Percentiles rank a stretch among this genome's conserved stretches.
phyloP scores from a whole-genome alignment of 2,888 invertebrate species.

The Ormyrus nitidulus region DNA sequence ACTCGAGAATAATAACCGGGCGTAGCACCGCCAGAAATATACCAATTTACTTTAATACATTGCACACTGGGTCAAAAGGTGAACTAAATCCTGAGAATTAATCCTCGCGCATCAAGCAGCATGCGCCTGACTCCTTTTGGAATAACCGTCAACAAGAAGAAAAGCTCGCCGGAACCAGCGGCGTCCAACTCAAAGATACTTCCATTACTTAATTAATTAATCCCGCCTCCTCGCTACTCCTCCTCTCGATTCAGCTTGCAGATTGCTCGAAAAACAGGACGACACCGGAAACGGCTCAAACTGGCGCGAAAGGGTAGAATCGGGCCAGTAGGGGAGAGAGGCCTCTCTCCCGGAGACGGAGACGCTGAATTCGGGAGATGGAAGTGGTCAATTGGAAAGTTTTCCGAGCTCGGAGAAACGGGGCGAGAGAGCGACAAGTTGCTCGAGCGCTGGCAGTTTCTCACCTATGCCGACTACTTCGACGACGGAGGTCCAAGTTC shows the following conservation, averaged over 20 bases:
- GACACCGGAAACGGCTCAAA: not conserved
- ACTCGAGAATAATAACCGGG: too few species aligned
- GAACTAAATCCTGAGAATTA: too few species aligned
- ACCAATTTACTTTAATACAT: too few species aligned
- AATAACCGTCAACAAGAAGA: too few species aligned
- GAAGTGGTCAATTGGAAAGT: constrained; percentile 44
- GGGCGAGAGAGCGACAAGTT: constrained; percentile 10
- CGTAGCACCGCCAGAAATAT: too few species aligned
- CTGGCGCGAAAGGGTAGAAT: not conserved
- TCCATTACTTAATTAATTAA: constrained; percentile 42
- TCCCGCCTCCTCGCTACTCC: not conserved
- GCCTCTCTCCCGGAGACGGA: not conserved
- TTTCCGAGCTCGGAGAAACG: constrained; percentile 1
- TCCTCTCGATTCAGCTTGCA: not conserved
- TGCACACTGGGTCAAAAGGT: too few species aligned
- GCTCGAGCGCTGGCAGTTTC: constrained; percentile 24
- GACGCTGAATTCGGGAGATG: not conserved
- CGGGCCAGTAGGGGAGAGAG: not conserved
- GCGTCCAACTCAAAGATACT: not conserved
- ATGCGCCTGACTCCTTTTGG: too few species aligned
- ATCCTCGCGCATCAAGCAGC: too few species aligned
- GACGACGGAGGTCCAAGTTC: not conserved
- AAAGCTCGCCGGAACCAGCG: too few species aligned
- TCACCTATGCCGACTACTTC: constrained; percentile 21
- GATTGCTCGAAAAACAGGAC: constrained; percentile 3